Base-by-base conservation (phyloP, 2,888 invertebrate species). In the Leptinotarsa tumamoca region DNA sequence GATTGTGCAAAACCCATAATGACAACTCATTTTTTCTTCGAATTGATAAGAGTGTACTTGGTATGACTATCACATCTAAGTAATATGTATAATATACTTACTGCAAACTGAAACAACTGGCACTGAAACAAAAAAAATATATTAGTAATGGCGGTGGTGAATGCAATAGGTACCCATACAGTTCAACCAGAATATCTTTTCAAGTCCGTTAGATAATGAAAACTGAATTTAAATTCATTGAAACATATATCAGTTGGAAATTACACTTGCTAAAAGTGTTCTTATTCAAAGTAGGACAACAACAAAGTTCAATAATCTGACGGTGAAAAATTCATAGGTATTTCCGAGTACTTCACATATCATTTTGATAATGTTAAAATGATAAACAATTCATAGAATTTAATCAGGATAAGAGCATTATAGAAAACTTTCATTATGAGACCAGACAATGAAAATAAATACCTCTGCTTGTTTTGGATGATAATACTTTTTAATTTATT, bases 41-140 rank as follows among this genome's bases (percentile, higher is more conserved):
- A 58, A 14, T 23, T 23, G 15, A 23, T 21, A 23, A 10, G 4
- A 23, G 4, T 23, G 4, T 58, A 58, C 21, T 21, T 27, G 56
- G 10, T 21, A 18, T 58, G 56, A 21, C 4, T 21, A 10, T 43
- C 1, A 43, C 43, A 43, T 43, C 3, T 43, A 21, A 21, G 21
- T 21, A 21, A 23, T 10, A n/a, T n/a, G 5, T 58, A 58, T 23
- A 14, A 58, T 14, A 63, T 63, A 87, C 88, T 88, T 85, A 88
- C 88, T 87, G 86, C 75, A 88, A 83, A 81, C 86, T 87, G 80
- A 87, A 87, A 78, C 87, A 87, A 82, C 88, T 88, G 82, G 87
- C 84, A 78, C 88, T 88, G 86, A 75, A 87, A 88, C 71, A 83
- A 75, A 84, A 82, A 79, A 83, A 80, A 82, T 49, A 7, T 21